Evolutionary conservation across 2,888 invertebrate genomes (phyloP), one percentile per base, ranked within the genome.

Genomic region (Smittia sp.): DNA sequence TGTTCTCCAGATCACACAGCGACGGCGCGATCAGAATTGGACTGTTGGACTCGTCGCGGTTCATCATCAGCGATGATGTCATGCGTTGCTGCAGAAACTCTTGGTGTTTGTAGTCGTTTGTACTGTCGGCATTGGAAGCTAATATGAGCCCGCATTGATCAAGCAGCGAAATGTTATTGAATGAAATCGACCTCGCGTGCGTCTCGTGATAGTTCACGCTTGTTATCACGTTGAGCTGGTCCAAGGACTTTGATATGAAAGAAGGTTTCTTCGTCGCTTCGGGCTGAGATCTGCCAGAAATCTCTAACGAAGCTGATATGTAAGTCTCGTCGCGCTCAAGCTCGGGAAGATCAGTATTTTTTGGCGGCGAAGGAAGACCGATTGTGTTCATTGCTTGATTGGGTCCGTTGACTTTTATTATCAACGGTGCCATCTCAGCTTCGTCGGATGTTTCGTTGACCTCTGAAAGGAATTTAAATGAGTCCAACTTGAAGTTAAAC

Each of bases 251-350:
- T 6, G 78, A 77, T 69, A 76, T 77, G 54, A 76, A 75, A 1
- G 9, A 22, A 75, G 74, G 20, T 46, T 63, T 66, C 38, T 41
- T 67, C 52, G 69, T 25, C 11, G 20, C 22, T 13, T 25, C 39
- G n/a, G 4, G n/a, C 1, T 15, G 78, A 15, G 80, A 76, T 67
- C 78, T 77, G 69, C 81, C 79, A 66, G 80, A 80, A 69, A 82
- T 82, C 75, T 81, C 81, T 63, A 82, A 73, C 25, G 81, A 78
- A 65, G 79, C 78, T 13, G 82, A 82, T 24, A 82, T 79, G 75
- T 82, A 82, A 9, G 80, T 78, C 73, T 81, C 80, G 38, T 82
- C 78, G 62, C 77, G 78, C n/a, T 78, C 77, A 41, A 82, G 77
- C 52, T 63, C 75, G 6, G 70, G 25, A 18, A 27, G 11, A 22